These are phyloP conservation scores for Germaria angustata DNA, from an alignment of 2,888 invertebrate genomes.

Conservation along the genomic window DNA sequence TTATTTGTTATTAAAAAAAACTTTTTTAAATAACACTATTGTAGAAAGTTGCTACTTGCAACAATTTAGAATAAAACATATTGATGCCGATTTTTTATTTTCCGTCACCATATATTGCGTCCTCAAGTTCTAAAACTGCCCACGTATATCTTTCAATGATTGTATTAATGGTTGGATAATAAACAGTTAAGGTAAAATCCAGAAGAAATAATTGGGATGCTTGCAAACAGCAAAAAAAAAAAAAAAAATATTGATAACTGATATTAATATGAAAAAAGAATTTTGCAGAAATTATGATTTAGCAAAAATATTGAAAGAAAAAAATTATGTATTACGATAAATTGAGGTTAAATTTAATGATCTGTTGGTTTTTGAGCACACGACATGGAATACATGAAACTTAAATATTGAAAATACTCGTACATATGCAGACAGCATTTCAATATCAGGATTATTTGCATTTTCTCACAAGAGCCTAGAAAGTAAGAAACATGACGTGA, in stretches of 20 bases:
- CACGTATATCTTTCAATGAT: not conserved
- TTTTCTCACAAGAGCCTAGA: constrained; percentile 10
- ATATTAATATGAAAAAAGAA: constrained; percentile 1
- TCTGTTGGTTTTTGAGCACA: not conserved
- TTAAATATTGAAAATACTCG: not conserved
- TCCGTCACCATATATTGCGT: too few species aligned
- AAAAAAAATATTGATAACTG: constrained; percentile 25
- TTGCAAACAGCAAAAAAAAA: not conserved
- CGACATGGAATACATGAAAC: not conserved
- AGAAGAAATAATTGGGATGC: not conserved
- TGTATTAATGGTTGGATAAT: not conserved
- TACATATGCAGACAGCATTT: not conserved
- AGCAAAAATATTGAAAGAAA: not conserved
- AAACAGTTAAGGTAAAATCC: constrained; percentile 8
- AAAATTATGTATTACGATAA: not conserved
- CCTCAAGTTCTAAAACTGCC: not conserved
- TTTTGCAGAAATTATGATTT: constrained; percentile 16
- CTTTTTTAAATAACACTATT: too few species aligned
- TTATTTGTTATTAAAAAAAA: too few species aligned
- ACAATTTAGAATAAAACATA: too few species aligned
- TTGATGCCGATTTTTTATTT: too few species aligned
- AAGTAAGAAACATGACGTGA: constrained; percentile 12
- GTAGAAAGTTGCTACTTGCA: too few species aligned
- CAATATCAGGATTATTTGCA: not conserved
- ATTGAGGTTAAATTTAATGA: constrained; percentile 44